phyloP scores from a whole-genome alignment of 2,888 invertebrate species.

The Sussaba pulchella region DNA sequence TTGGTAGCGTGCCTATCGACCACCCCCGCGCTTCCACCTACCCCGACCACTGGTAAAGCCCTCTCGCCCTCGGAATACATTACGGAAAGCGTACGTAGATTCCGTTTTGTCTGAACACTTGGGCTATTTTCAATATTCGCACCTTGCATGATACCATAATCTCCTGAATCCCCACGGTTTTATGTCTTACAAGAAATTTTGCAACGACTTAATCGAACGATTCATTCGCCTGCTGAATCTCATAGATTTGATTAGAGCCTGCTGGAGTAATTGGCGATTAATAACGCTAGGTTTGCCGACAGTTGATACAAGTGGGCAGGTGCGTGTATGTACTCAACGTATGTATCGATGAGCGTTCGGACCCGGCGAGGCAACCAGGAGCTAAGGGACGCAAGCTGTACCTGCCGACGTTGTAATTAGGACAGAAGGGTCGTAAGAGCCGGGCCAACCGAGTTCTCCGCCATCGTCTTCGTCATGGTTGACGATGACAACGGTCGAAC shows the following conservation, averaged over 20 bases:
- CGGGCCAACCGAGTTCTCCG: conserved; percentile 41
- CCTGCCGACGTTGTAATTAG: conserved; percentile 77
- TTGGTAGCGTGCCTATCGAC: conserved; percentile 31
- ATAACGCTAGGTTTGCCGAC: conserved; percentile 74
- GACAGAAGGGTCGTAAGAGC: conserved; percentile 66
- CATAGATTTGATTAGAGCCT: conserved; percentile 74
- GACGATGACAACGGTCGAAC: conserved; percentile 17
- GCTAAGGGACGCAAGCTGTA: conserved; percentile 34
- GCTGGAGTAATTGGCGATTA: conserved; percentile 81
- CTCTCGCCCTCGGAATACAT: conserved; percentile 42
- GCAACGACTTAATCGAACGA: conserved; percentile 70
- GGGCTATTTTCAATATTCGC: conserved; percentile 8
- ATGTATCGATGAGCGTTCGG: background rate
- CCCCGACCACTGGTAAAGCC: conserved; percentile 22
- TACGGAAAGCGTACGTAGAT: conserved; percentile 26
- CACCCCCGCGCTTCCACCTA: conserved; percentile 61
- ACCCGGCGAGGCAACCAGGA: conserved; percentile 9
- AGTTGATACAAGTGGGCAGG: background rate
- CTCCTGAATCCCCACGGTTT: background rate
- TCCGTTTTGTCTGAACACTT: conserved; percentile 5
- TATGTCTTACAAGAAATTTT: conserved; percentile 64
- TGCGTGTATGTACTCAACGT: background rate
- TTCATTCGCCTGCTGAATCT: conserved; percentile 26
- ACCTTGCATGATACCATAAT: background rate
- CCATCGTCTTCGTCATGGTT: conserved; percentile 42